Percentiles rank a stretch among this genome's conserved stretches.
Evolutionary conservation across 2,888 invertebrate species (phyloP).

Genomic region (Molanna angustata): DNA sequence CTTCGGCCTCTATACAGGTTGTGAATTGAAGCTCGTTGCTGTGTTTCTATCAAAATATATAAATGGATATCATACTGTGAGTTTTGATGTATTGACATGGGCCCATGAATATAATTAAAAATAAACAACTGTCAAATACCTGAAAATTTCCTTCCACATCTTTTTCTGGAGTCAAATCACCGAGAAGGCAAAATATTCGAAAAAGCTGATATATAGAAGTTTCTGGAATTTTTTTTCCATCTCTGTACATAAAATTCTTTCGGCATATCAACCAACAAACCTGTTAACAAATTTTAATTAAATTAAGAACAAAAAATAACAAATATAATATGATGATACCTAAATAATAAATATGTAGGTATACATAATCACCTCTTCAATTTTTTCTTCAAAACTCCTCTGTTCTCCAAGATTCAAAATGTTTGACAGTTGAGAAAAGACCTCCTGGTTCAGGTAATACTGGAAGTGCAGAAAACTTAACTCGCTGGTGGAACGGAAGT

Average conservation of each 20-base stretch:
- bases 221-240: slow-evolving; percentile 60
- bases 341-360: background rate
- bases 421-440: slow-evolving; percentile 64
- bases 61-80: too few species aligned
- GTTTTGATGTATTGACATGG: too few species aligned
- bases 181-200: slow-evolving; percentile 74
- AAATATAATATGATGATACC: slow-evolving; percentile 16
- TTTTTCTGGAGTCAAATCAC: slow-evolving; percentile 65
- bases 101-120: too few species aligned
- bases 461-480: slow-evolving; percentile 73
- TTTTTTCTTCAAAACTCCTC: slow-evolving; percentile 61
- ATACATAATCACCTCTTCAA: slow-evolving; percentile 58
- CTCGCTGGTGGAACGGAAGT: slow-evolving; percentile 66
- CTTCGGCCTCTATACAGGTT: too few species aligned
- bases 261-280: slow-evolving; percentile 79
- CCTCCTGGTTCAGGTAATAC: slow-evolving; percentile 73
- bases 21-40: too few species aligned
- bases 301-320: background rate
- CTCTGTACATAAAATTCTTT: slow-evolving; percentile 59
- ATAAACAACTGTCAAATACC: too few species aligned
- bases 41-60: too few species aligned
- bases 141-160: slow-evolving; percentile 51
- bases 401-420: slow-evolving; percentile 56
- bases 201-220: slow-evolving; percentile 70
- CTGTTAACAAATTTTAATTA: slow-evolving; percentile 37